phyloP scores from a whole-genome alignment of 2,888 invertebrate genomes.

The Stictocephala bisonia region DNA sequence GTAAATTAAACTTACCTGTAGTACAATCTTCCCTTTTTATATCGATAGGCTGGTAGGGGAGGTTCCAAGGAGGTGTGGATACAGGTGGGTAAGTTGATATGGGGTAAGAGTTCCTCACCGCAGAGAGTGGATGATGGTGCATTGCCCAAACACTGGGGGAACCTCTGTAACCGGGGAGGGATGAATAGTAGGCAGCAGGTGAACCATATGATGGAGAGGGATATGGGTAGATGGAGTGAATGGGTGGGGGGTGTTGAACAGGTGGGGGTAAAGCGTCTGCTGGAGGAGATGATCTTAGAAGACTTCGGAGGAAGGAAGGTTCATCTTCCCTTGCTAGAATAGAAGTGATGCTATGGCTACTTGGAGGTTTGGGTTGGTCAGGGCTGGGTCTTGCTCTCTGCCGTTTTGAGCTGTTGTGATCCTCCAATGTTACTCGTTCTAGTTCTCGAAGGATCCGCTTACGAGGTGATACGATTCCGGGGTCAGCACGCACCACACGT shows the following conservation, averaged over 20 bases:
- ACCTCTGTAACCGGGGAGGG: slow-evolving; percentile 38
- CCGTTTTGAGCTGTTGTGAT: slow-evolving; percentile 72
- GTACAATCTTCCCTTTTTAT: slow-evolving; percentile 54
- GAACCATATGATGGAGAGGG: slow-evolving; percentile 44
- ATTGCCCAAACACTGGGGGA: slow-evolving; percentile 40
- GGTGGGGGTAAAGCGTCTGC: slow-evolving; percentile 55
- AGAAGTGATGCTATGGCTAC: slow-evolving; percentile 88
- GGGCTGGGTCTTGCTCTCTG: slow-evolving; percentile 64
- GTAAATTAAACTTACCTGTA: slow-evolving; percentile 51
- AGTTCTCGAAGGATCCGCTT: slow-evolving; percentile 85
- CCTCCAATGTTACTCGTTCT: slow-evolving; percentile 79
- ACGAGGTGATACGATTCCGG: slow-evolving; percentile 80
- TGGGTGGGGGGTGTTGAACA: slow-evolving; percentile 41
- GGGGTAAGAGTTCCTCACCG: slow-evolving; percentile 49
- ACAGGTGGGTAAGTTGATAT: slow-evolving; percentile 50
- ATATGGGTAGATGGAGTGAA: slow-evolving; percentile 40
- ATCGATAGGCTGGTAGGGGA: slow-evolving; percentile 55
- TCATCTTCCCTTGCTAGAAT: slow-evolving; percentile 73
- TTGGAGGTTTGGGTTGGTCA: slow-evolving; percentile 59
- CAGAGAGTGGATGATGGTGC: slow-evolving; percentile 32
- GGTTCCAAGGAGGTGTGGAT: slow-evolving; percentile 54
- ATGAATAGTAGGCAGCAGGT: slow-evolving; percentile 42
- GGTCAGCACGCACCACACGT: slow-evolving; percentile 62
- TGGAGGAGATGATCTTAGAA: slow-evolving; percentile 66
- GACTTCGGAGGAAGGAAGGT: slow-evolving; percentile 62